Base-by-base conservation (phyloP, 2,797 vertebrate species). In the Amblyopsis hoosieri region DNA sequence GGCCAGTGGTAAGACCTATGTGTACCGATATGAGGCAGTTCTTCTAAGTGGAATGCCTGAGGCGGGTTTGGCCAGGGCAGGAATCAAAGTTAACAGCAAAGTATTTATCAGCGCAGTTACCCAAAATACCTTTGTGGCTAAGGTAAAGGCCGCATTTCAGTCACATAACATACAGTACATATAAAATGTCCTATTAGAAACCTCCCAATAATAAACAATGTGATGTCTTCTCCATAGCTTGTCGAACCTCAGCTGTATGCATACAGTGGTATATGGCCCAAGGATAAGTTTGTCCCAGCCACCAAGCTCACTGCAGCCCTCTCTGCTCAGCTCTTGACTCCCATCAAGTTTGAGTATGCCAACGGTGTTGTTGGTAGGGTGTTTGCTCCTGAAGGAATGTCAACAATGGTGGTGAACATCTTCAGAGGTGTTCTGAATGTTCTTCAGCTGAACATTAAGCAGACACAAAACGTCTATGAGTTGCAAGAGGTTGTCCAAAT, bases 41-140 rank as follows among this genome's bases (percentile, higher is more conserved):
- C 60, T 93, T 1, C 49, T 92, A 78, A 87, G 89, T 0, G 91
- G 93, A 59, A 78, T 95, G 55, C 90, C 90, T 63, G 91, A 94
- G 55, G 74, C 90, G 53, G 93, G 88, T 74, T 82, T 94, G 71
- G 87, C 90, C 60, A 92, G 90, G 75, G 80, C 92, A 56, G 93
- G 94, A 31, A 69, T 96, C 4, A 93, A 93, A 90, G 63, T 94
- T 64, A 85, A 37, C 60, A 89, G 92, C 89, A 93, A 92, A 86
- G 82, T 94, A 68, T 69, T 90, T 66, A 92, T 96, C 74, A 85
- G 78, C 75, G 79, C 82, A 55, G 70, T 83, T 67, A 74, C 72
- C 51, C 82, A 87, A 67, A 90, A 89, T 63, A 87, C 81, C 51
- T 90, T 75, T 70, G 57, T 92, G 67, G 84, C 91, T 64, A 90